These are phyloP conservation scores for Microcebus tavaratra DNA, from an alignment of 2,113 vertebrate species.

Conservation along the genomic window DNA sequence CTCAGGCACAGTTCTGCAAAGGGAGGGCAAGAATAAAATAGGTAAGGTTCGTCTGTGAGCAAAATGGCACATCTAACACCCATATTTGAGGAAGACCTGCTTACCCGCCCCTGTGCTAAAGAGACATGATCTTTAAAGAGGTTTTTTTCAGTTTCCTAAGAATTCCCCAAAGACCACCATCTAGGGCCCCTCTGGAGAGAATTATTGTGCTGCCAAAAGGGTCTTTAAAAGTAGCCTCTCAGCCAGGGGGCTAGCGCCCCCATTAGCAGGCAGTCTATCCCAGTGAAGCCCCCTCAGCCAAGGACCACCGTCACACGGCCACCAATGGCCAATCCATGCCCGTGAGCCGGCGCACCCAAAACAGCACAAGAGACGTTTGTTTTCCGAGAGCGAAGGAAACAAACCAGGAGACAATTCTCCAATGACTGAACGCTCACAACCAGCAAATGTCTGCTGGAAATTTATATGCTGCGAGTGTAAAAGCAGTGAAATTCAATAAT, in stretches of 20 bases:
- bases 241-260: conserved; percentile 10
- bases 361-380: conserved; percentile 34
- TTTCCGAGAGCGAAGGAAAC: conserved; percentile 72
- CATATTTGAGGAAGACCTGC: not conserved
- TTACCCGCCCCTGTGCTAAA: not conserved
- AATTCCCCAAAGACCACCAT: conserved; percentile 51
- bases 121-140: not conserved
- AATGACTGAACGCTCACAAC: conserved; percentile 73
- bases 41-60: not conserved
- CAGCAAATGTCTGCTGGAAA: conserved; percentile 79
- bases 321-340: conserved; percentile 67
- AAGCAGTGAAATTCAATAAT: conserved; percentile 84
- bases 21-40: not conserved
- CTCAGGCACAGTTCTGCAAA: not conserved
- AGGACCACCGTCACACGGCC: conserved; percentile 68
- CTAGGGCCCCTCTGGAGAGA: conserved; percentile 55
- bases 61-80: not conserved
- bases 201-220: conserved; percentile 36
- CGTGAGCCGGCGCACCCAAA: conserved; percentile 69
- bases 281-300: conserved; percentile 67
- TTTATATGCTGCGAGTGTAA: conserved; percentile 76
- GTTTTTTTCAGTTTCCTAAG: not conserved
- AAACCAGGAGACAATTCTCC: conserved; percentile 75
- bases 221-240: conserved; percentile 67
- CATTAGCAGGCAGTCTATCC: conserved; percentile 57